Percentiles rank a stretch among this genome's conserved stretches.
phyloP scores from a whole-genome alignment of 1,140 invertebrate genomes.

The Panagrolaimus sp. region DNA sequence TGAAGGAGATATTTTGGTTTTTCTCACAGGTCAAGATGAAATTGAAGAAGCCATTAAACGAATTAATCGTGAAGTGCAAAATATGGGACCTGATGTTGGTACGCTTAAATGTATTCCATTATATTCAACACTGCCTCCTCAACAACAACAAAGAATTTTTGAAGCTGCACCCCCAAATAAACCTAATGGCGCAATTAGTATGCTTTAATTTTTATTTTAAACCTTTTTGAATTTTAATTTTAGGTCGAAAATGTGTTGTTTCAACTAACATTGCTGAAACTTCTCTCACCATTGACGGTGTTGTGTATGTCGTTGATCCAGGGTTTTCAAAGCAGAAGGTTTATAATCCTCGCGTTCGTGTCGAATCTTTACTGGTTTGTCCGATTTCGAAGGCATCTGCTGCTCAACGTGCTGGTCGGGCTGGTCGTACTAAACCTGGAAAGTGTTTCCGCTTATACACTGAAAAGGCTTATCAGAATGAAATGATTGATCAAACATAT shows the following conservation, averaged over 20 bases:
- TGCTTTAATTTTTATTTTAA: conserved; percentile 66
- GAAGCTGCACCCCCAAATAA: conserved; percentile 82
- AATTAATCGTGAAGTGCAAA: conserved; percentile 92
- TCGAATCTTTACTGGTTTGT: conserved; percentile 92
- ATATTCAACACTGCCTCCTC: conserved; percentile 94
- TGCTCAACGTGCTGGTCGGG: conserved; percentile 88
- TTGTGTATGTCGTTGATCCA: conserved; percentile 99
- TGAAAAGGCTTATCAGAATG: conserved; percentile 94
- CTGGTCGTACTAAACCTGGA: conserved; percentile 88
- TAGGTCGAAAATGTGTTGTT: conserved; percentile 70
- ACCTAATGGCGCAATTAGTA: conserved; percentile 84
- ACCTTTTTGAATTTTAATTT: conserved; percentile 23
- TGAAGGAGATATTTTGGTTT: conserved; percentile 84
- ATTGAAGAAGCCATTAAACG: conserved; percentile 99
- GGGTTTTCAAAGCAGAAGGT: conserved; percentile 99
- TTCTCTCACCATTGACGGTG: conserved; percentile 95
- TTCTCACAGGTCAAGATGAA: conserved; percentile 92
- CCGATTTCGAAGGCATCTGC: conserved; percentile 99
- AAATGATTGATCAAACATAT: conserved; percentile 99
- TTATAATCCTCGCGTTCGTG: conserved; percentile 90
- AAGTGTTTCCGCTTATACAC: conserved; percentile 98
- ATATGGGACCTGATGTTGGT: conserved; percentile 88
- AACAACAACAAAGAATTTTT: conserved; percentile 93
- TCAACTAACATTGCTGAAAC: conserved; percentile 99
- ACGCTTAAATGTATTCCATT: conserved; percentile 96